Percentiles rank a stretch among this genome's conserved stretches.
These are phyloP conservation scores for Perognathus longimembris DNA, from an alignment of 2,113 vertebrate genomes.

Conservation along the genomic window DNA sequence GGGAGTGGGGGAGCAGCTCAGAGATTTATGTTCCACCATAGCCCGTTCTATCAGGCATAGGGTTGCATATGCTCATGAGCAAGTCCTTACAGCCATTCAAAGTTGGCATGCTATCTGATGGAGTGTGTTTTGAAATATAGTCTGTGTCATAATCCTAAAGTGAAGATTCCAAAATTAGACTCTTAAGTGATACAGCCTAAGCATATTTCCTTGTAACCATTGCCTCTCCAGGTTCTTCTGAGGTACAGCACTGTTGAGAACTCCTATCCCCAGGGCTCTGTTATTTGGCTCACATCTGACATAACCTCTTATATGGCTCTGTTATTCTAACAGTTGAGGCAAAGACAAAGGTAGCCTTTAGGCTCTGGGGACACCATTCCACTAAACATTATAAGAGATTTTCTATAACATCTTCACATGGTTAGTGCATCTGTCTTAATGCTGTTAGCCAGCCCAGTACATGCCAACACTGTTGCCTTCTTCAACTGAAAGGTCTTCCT, in stretches of 20 bases:
- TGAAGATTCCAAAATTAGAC: constrained; percentile 43
- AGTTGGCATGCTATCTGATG: constrained; percentile 1
- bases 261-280: not conserved
- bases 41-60: not conserved
- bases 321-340: not conserved
- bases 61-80: not conserved
- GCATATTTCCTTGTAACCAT: not conserved
- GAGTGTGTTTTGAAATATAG: not conserved
- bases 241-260: not conserved
- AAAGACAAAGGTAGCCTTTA: constrained; percentile 10
- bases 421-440: not conserved
- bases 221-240: not conserved
- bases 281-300: not conserved
- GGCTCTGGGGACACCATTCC: not conserved
- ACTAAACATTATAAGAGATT: constrained; percentile 11
- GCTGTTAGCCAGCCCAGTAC: not conserved
- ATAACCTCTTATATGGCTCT: not conserved
- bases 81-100: constrained; percentile 4
- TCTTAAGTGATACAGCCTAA: not conserved
- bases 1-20: not conserved
- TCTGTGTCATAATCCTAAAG: constrained; percentile 19
- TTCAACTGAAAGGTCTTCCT: not conserved
- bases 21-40: not conserved
- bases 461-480: not conserved
- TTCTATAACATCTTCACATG: constrained; percentile 15